Evolutionary conservation across 2,797 vertebrate species (phyloP).

Genomic region (Thalassophryne amazonica): DNA sequence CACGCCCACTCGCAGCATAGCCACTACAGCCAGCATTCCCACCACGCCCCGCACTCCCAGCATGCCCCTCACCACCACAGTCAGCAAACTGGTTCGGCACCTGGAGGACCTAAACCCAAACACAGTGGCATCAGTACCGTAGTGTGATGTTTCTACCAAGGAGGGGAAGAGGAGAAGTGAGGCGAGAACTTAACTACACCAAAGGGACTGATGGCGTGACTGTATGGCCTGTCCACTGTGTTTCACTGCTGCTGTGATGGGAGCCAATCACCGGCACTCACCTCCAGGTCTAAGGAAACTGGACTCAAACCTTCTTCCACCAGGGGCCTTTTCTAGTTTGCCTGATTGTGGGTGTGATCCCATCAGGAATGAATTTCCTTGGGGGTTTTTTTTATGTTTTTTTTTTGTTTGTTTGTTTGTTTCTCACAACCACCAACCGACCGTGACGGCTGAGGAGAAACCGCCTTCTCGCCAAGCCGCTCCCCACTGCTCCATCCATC

Average conservation of each 20-base stretch:
- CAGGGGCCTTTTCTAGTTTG: slow-evolving; percentile 65
- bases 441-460: slow-evolving; percentile 27
- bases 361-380: too few species aligned
- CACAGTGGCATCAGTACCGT: slow-evolving; percentile 97
- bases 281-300: slow-evolving; percentile 61
- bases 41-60: slow-evolving; percentile 77
- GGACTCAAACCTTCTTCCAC: slow-evolving; percentile 72
- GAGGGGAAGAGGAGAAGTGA: background rate
- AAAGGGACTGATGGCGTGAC: slow-evolving; percentile 74
- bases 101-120: slow-evolving; percentile 87
- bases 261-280: slow-evolving; percentile 53
- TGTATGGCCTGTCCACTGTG: slow-evolving; percentile 79
- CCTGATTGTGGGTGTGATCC: slow-evolving; percentile 41
- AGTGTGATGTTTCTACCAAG: slow-evolving; percentile 78
- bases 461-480: slow-evolving; percentile 23
- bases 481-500: slow-evolving; percentile 26
- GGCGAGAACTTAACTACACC: slow-evolving; percentile 54
- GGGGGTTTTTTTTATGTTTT: too few species aligned
- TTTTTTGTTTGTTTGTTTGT: too few species aligned
- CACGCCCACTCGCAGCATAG: slow-evolving; percentile 61
- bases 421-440: slow-evolving; percentile 11
- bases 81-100: slow-evolving; percentile 73
- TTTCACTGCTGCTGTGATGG: slow-evolving; percentile 71
- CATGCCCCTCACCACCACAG: slow-evolving; percentile 74
- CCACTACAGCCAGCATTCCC: slow-evolving; percentile 76